Evolutionary conservation across 2,797 vertebrate genomes (phyloP).

Genomic region (Ctenochaetus hawaiiensis): DNA sequence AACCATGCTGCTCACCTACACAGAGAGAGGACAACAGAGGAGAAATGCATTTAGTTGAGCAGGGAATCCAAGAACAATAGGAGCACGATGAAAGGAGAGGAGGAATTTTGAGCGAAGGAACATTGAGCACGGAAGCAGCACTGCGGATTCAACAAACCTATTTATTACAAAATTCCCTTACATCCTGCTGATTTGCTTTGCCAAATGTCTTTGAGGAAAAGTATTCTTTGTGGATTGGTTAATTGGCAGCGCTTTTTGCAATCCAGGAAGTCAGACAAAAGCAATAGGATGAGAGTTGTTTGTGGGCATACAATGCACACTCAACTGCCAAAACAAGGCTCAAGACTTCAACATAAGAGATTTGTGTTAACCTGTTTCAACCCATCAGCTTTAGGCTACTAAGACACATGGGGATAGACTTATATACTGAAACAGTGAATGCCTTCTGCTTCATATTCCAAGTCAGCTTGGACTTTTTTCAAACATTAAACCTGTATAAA

Average conservation of each 20-base stretch:
- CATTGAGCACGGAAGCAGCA: conserved; percentile 15
- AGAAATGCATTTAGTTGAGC: conserved; percentile 42
- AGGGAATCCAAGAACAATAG: conserved; percentile 39
- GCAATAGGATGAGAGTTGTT: neutral
- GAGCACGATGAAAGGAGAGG: conserved; percentile 30
- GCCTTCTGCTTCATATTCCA: neutral
- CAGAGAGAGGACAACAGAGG: conserved; percentile 41
- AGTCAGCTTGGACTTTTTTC: neutral
- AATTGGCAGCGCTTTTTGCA: neutral
- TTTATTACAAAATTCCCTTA: conserved; percentile 16
- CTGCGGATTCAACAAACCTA: conserved; percentile 9
- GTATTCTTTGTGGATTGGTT: neutral
- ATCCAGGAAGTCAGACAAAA: conserved; percentile 1
- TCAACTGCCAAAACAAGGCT: neutral
- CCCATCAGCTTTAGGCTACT: conserved; percentile 5
- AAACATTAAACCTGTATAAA: neutral
- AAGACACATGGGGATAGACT: neutral
- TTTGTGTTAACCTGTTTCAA: conserved; percentile 1
- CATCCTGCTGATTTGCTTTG: neutral
- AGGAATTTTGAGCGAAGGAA: conserved; percentile 41
- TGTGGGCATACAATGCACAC: neutral
- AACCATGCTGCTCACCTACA: conserved; percentile 57
- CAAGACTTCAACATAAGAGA: conserved; percentile 4
- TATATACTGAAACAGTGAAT: neutral
- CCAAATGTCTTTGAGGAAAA: conserved; percentile 7